Base-by-base conservation (phyloP, 2,888 invertebrate genomes). In the Scaptomyza parva region DNA sequence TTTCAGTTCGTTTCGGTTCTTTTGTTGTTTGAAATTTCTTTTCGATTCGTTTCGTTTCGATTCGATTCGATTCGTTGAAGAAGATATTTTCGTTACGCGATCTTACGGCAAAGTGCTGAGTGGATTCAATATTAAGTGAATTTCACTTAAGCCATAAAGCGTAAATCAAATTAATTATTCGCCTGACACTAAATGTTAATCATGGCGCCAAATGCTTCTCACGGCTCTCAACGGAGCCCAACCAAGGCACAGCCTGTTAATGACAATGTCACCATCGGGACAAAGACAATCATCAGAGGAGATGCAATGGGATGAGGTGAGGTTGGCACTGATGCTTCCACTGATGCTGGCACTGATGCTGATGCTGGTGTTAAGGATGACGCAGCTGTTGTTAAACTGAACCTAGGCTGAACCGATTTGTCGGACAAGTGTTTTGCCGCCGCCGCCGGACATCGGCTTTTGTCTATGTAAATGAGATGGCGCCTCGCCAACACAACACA, bases 391-490 rank as follows among this genome's bases (percentile, higher is more conserved):
- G 47, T 51, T 33, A 7, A 30, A 28, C 5, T 45, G 12, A 45
- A 45, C 18, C 39, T 20, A 14, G 20, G 18, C 44, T 33, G 30
- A 33, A 24, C 44, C 35, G 26, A 58, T 37, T 61, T 39, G 62
- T 20, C 37, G 62, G 37, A 60, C 45, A 44, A 20, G 20, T 14
- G 57, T n/a, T 17, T 14, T 17, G 18, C 12, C n/a, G n/a, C n/a
- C n/a, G 18, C 17, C 30, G 54, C 28, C 55, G 39, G 47, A 40
- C 72, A 44, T 35, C 17, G 64, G 59, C 57, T 55, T 57, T 73
- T 73, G 78, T 80, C 69, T 76, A 76, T 81, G 81, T 74, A 76
- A 76, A 76, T 76, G 57, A 55, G 63, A 52, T 74, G 81, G 60
- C 68, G 77, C 57, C 77, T 58, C 11, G 35, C n/a, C n/a, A n/a